Conservation (phyloP, 2,888 invertebrate species). For the Synanthedon tipuliformis region DNA sequence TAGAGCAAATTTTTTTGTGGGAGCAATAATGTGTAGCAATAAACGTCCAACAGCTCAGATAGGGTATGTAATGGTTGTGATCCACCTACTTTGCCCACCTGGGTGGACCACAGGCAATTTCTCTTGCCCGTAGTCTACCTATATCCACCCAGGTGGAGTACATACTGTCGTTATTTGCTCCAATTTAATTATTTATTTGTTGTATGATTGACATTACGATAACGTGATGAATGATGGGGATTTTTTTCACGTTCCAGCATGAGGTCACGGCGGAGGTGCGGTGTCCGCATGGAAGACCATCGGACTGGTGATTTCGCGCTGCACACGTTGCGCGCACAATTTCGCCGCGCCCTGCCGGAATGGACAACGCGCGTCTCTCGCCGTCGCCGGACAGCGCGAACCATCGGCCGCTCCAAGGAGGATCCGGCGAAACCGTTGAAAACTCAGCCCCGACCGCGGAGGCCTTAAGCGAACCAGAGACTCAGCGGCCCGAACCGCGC, state of each 20-base stretch:
- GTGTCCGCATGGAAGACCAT: constrained; percentile 65
- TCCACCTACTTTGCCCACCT: too few relatives aligned
- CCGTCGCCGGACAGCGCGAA: constrained; percentile 49
- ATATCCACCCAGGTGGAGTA: too few relatives aligned
- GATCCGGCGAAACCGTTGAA: constrained; percentile 51
- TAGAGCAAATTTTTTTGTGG: too few relatives aligned
- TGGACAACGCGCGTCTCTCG: constrained; percentile 58
- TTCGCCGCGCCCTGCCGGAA: constrained; percentile 50
- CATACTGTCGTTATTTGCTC: too few relatives aligned
- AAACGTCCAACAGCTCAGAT: too few relatives aligned
- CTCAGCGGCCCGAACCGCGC: constrained; percentile 45
- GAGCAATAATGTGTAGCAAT: too few relatives aligned
- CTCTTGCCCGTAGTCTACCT: too few relatives aligned
- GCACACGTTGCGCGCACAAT: constrained; percentile 50
- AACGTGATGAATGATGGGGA: neutral
- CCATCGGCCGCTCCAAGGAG: constrained; percentile 57
- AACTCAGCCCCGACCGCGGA: constrained; percentile 31
- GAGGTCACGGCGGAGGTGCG: constrained; percentile 62
- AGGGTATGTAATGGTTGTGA: too few relatives aligned
- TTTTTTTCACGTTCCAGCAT: constrained; percentile 45
- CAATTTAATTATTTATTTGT: too few relatives aligned
- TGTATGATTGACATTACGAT: too few relatives aligned
- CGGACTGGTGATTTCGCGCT: constrained; percentile 54
- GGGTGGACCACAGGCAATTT: too few relatives aligned
- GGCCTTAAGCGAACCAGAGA: constrained; percentile 45